These are phyloP conservation scores for Polyergus mexicanus DNA, from an alignment of 1,140 invertebrate genomes.

Conservation along the genomic window DNA sequence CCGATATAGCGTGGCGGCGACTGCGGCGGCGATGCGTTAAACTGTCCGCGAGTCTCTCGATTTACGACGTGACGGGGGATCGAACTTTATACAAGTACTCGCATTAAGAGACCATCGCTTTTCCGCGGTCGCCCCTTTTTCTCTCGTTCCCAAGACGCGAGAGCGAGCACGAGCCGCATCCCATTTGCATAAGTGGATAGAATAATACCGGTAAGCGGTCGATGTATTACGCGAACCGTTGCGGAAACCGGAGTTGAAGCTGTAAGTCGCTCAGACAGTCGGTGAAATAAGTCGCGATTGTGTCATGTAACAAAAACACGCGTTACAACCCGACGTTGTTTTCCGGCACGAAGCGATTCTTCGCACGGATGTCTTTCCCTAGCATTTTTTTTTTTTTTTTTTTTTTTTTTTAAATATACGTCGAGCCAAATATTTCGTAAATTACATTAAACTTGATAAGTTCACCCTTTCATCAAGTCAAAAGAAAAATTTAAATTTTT, in stretches of 20 bases:
- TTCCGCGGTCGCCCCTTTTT: constrained; percentile 66
- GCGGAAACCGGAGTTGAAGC: constrained; percentile 51
- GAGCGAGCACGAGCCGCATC: constrained; percentile 51
- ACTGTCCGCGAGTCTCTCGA: constrained; percentile 74
- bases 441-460: background rate
- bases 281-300: constrained; percentile 51
- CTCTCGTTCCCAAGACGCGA: constrained; percentile 1
- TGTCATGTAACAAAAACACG: constrained; percentile 33
- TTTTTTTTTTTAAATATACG: background rate
- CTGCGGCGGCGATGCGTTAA: constrained; percentile 70
- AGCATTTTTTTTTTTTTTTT: background rate
- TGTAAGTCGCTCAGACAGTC: constrained; percentile 42
- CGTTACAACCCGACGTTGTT: constrained; percentile 40
- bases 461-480: too few relatives aligned
- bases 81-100: constrained; percentile 75
- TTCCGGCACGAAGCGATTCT: constrained; percentile 49
- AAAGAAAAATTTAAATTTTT: background rate
- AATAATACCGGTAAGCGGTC: constrained; percentile 70
- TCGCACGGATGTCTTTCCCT: constrained; percentile 25
- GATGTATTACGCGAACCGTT: constrained; percentile 55
- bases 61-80: constrained; percentile 75
- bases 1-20: constrained; percentile 68
- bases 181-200: constrained; percentile 74
- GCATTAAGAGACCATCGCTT: constrained; percentile 69
- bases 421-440: constrained; percentile 3